These are phyloP conservation scores for Nipponia nippon DNA, from an alignment of 2,113 vertebrate species.

Conservation along the genomic window DNA sequence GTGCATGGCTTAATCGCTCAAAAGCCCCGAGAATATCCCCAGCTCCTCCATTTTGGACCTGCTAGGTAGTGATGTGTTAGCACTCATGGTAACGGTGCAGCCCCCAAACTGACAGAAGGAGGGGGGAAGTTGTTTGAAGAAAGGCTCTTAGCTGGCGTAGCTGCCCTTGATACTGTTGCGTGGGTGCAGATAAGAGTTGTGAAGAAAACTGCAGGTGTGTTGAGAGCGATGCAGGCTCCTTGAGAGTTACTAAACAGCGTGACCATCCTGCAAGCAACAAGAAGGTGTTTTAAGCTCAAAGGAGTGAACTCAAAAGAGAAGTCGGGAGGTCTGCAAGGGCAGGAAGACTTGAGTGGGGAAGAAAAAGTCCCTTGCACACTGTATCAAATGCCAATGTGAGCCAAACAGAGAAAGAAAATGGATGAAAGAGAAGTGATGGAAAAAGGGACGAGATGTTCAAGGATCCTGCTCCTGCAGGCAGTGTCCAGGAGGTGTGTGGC, in stretches of 20 bases:
- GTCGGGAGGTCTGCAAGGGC: fast-evolving
- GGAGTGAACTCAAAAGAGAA: neutral
- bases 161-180: neutral
- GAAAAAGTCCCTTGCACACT: neutral
- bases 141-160: neutral
- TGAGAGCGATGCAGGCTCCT: neutral
- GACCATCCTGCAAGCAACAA: neutral
- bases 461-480: neutral
- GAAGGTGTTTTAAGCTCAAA: neutral
- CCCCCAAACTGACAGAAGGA: neutral
- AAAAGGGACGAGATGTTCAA: neutral
- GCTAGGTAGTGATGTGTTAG: neutral
- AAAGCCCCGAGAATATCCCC: fast-evolving
- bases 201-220: neutral
- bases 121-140: neutral
- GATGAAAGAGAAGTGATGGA: neutral
- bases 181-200: neutral
- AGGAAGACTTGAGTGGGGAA: neutral
- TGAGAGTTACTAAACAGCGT: neutral
- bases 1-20: neutral
- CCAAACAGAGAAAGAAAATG: neutral
- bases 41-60: neutral
- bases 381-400: neutral
- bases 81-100: neutral
- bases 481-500: neutral